A percentile compares a stretch with the other conserved stretches of the same genome.
Conservation (phyloP, 2,113 vertebrate genomes). For the Plestiodon gilberti region DNA sequence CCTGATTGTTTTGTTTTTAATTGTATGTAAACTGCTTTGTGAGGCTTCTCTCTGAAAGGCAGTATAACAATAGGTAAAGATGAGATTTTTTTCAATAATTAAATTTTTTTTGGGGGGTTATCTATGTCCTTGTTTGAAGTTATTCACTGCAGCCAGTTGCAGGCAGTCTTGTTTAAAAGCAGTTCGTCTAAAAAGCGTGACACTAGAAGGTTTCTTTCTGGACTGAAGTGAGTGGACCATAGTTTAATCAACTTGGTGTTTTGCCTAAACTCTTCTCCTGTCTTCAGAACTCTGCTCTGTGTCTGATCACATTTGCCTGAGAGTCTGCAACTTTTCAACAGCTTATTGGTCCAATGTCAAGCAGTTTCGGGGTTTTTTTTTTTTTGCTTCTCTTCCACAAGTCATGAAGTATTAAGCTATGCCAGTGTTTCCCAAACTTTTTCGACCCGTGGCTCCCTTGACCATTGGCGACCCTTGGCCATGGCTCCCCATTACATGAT, state of each 20-base stretch:
- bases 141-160: not conserved
- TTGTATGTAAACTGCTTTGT: too few species aligned
- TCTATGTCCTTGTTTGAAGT: not conserved
- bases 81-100: not conserved
- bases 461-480: too few species aligned
- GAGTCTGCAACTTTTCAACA: too few species aligned
- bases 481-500: too few species aligned
- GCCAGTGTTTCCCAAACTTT: too few species aligned
- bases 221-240: not conserved
- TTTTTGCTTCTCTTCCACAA: not conserved
- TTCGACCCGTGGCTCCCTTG: too few species aligned
- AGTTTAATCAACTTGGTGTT: not conserved
- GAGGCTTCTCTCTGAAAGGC: too few species aligned
- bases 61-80: not conserved
- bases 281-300: not conserved
- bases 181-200: not conserved
- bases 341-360: not conserved
- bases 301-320: not conserved
- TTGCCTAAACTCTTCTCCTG: not conserved
- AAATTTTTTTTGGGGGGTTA: not conserved
- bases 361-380: too few species aligned
- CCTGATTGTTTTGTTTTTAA: too few species aligned
- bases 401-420: not conserved
- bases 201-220: not conserved
- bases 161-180: not conserved